Percentiles rank a stretch among this genome's conserved stretches.
Evolutionary conservation across 2,113 vertebrate genomes (phyloP).

Genomic region (Stegastes partitus): DNA sequence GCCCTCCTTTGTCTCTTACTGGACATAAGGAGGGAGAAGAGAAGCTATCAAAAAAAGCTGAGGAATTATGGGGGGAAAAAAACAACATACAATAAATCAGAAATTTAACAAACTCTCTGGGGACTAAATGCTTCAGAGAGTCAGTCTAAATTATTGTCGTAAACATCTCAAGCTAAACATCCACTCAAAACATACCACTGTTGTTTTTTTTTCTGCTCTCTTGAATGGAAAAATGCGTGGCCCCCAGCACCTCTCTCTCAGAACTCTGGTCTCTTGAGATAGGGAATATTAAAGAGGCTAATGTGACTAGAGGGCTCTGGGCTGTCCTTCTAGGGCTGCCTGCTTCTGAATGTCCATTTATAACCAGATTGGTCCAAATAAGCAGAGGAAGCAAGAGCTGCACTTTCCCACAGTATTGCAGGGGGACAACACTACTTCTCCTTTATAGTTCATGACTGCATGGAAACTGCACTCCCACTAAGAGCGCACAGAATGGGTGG

Average conservation of each 20-base stretch:
- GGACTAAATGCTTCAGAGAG: conserved; percentile 44
- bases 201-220: conserved; percentile 43
- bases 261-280: conserved; percentile 80
- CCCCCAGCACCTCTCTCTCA: conserved; percentile 76
- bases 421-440: conserved; percentile 72
- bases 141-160: conserved; percentile 57
- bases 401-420: conserved; percentile 85
- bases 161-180: conserved; percentile 70
- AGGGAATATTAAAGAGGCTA: conserved; percentile 71
- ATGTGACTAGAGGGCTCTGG: conserved; percentile 72
- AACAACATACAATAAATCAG: not conserved
- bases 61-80: not conserved
- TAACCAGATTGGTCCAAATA: conserved; percentile 81
- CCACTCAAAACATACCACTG: conserved; percentile 51
- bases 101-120: conserved; percentile 22
- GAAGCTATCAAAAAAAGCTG: not conserved
- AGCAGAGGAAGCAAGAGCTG: conserved; percentile 78
- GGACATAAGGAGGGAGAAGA: not conserved
- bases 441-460: conserved; percentile 80
- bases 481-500: conserved; percentile 68
- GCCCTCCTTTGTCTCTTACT: not conserved
- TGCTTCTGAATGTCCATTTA: conserved; percentile 82
- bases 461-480: conserved; percentile 81
- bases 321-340: conserved; percentile 62
- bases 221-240: conserved; percentile 82